phyloP scores from a whole-genome alignment of 1,140 invertebrate genomes.

The Andricus grossulariae region DNA sequence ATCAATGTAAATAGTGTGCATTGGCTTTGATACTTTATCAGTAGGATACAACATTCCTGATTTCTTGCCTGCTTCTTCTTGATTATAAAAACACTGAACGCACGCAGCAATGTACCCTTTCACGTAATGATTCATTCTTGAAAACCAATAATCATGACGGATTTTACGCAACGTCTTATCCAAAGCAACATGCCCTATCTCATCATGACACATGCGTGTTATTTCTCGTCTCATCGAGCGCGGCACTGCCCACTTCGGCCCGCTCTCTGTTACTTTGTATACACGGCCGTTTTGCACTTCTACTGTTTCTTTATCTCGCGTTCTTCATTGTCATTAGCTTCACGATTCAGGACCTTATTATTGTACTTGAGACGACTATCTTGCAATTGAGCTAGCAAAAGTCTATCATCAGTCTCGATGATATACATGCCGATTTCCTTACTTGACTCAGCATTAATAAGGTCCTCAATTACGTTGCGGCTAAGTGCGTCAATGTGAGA shows the following conservation, averaged over 20 bases:
- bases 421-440: neutral
- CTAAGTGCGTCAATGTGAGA: neutral
- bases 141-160: conserved; percentile 41
- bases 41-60: conserved; percentile 15
- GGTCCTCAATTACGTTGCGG: neutral
- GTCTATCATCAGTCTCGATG: neutral
- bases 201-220: conserved; percentile 37
- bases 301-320: neutral
- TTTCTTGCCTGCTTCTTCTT: conserved; percentile 18
- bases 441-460: neutral
- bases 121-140: conserved; percentile 36
- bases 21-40: neutral
- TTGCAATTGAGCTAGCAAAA: neutral
- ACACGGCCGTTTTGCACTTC: neutral
- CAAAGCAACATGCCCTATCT: conserved; percentile 34
- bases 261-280: neutral
- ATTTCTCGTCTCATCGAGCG: conserved; percentile 36
- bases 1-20: conserved; percentile 31
- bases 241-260: conserved; percentile 18
- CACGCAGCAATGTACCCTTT: conserved; percentile 8
- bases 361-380: too few species aligned
- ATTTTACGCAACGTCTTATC: conserved; percentile 36
- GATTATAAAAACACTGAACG: conserved; percentile 30
- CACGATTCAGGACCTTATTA: too few species aligned
- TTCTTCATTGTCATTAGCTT: neutral